Evolutionary conservation across 2,888 invertebrate species (phyloP).

Genomic region (Oscheius sp.): DNA sequence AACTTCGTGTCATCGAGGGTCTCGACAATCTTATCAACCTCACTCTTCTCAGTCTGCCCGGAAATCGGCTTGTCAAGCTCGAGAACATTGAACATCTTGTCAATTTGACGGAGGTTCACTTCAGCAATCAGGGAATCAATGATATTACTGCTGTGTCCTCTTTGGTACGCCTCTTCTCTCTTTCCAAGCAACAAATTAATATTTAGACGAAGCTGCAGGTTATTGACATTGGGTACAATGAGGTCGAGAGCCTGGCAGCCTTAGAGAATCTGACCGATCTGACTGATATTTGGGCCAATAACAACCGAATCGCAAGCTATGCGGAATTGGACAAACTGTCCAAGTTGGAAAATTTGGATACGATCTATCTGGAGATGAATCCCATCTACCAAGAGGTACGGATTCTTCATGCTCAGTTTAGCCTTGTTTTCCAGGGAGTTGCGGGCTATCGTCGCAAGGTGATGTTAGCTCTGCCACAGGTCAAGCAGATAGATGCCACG

Average conservation of each 20-base stretch:
- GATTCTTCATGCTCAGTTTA: neutral
- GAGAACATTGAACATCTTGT: conserved; percentile 84
- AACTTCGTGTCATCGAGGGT: conserved; percentile 89
- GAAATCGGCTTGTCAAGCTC: conserved; percentile 87
- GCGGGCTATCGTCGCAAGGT: conserved; percentile 81
- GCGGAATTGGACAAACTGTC: conserved; percentile 83
- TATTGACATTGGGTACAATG: conserved; percentile 89
- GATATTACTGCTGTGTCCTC: conserved; percentile 82
- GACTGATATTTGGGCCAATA: conserved; percentile 95
- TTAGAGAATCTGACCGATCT: conserved; percentile 83
- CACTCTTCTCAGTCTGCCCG: conserved; percentile 89
- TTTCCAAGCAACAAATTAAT: neutral
- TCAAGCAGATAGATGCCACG: conserved; percentile 93
- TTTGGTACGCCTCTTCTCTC: conserved; percentile 76
- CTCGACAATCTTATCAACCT: conserved; percentile 81
- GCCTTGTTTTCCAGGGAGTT: conserved; percentile 38
- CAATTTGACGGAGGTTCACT: conserved; percentile 87
- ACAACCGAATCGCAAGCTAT: conserved; percentile 90
- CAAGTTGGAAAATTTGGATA: conserved; percentile 77
- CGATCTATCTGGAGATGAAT: conserved; percentile 93
- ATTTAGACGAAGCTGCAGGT: conserved; percentile 80
- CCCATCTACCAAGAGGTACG: conserved; percentile 77
- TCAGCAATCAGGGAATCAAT: conserved; percentile 91
- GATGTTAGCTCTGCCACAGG: conserved; percentile 85
- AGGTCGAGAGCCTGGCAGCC: conserved; percentile 84